Base-by-base conservation (phyloP, 2,888 invertebrate species). In the Pecten maximus region DNA sequence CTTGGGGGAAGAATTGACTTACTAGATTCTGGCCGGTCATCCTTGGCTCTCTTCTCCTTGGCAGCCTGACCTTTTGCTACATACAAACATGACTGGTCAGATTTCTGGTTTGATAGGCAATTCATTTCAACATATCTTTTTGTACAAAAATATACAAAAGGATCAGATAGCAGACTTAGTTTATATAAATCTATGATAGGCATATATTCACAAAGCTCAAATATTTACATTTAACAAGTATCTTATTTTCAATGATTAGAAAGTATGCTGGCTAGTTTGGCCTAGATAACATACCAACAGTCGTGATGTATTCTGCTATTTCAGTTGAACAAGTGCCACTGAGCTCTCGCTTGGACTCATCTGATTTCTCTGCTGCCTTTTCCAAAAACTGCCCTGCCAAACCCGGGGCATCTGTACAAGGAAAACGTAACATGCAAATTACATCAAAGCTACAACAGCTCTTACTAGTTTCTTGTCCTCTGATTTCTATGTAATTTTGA, bases 41-140 rank as follows among this genome's bases (percentile, higher is more conserved):
- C 98, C 96, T 98, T 98, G 92, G 98, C 98, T 87, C 98, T 97
- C 96, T 98, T 98, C 97, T 98, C 98, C 97, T 98, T 98, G 89
- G 98, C 98, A 35, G 89, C 90, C 74, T 91, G 60, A n/a, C 92
- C 90, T 40, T 90, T 86, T 88, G 89, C 90, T 88, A 87, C 28
- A 48, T 6, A 35, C 12, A 16, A 54, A 40, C 86, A 89, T 40
- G 39, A 28, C 16, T 28, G 60, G 40, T 12, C 87, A n/a, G 39
- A n/a, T 54, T 6, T 54, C 23, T 0, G 6, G 19, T 54, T 23
- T 54, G 19, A 8, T 19, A n/a, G n/a, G n/a, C n/a, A n/a, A n/a
- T n/a, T n/a, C n/a, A n/a, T n/a, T n/a, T n/a, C n/a, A n/a, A n/a
- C n/a, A n/a, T n/a, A n/a, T n/a, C n/a, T n/a, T n/a, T n/a, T n/a